Conservation (phyloP, 2,113 vertebrate species). For the Archilochus colubris region DNA sequence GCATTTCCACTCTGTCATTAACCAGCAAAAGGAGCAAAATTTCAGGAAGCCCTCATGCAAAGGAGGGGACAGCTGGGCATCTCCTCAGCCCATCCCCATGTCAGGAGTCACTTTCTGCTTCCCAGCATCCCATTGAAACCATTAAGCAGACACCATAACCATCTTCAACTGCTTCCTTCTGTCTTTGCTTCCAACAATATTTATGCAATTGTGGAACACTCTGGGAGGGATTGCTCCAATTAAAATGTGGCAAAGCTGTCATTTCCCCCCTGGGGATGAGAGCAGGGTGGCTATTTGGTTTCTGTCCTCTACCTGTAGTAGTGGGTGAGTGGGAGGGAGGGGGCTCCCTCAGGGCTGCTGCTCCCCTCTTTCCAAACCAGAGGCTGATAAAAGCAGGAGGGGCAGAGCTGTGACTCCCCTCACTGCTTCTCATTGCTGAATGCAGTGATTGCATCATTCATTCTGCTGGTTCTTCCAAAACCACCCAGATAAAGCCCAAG, state of each 20-base stretch:
- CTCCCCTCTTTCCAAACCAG: neutral
- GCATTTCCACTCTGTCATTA: neutral
- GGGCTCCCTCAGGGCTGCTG: neutral
- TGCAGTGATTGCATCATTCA: neutral
- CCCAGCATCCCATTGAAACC: rapidly evolving
- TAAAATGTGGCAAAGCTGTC: neutral
- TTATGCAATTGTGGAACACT: neutral
- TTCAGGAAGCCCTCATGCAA: rapidly evolving
- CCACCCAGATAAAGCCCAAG: neutral
- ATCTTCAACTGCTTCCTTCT: neutral
- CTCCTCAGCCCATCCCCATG: rapidly evolving
- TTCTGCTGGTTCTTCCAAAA: neutral
- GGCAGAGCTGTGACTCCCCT: neutral
- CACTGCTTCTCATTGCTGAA: neutral
- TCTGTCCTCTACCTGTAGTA: neutral
- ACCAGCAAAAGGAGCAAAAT: neutral
- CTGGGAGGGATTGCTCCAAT: neutral
- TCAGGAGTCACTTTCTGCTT: neutral
- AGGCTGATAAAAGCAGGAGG: neutral
- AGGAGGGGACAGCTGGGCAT: neutral
- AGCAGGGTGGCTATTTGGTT: neutral
- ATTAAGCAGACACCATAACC: neutral
- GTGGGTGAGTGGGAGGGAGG: neutral
- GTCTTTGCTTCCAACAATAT: neutral
- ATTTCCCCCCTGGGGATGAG: neutral